Evolutionary conservation across 1,140 invertebrate genomes (phyloP).

Genomic region (Ladona fulva): DNA sequence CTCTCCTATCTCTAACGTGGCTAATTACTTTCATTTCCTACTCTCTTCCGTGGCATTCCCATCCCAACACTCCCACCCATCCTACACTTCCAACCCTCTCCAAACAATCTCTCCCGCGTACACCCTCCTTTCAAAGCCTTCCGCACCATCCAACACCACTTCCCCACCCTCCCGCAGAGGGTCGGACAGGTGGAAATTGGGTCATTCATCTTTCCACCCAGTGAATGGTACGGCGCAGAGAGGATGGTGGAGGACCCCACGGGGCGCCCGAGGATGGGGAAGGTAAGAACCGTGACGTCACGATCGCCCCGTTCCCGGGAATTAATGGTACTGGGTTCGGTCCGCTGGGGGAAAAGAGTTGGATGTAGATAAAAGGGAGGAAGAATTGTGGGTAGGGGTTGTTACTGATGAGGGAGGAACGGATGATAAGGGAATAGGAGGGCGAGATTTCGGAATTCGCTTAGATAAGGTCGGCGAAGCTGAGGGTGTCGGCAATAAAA

Average conservation of each 20-base stretch:
- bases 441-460: no score
- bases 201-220: not conserved
- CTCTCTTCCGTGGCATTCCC: not conserved
- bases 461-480: no score
- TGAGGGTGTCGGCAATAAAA: no score
- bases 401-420: no score
- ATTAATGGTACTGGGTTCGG: not conserved
- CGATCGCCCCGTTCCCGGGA: not conserved
- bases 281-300: not conserved
- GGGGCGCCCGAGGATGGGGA: not conserved
- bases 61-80: not conserved
- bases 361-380: no score
- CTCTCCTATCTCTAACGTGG: no score
- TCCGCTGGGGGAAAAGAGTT: not conserved
- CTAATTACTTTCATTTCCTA: not conserved
- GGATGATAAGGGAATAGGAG: no score
- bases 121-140: no score
- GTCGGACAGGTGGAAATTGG: not conserved
- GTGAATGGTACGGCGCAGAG: not conserved
- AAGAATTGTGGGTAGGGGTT: no score
- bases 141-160: no score
- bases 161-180: not conserved
- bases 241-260: not conserved
- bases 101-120: not conserved
- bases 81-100: not conserved